Conservation (phyloP, 2,113 vertebrate genomes). For the Indicator indicator region DNA sequence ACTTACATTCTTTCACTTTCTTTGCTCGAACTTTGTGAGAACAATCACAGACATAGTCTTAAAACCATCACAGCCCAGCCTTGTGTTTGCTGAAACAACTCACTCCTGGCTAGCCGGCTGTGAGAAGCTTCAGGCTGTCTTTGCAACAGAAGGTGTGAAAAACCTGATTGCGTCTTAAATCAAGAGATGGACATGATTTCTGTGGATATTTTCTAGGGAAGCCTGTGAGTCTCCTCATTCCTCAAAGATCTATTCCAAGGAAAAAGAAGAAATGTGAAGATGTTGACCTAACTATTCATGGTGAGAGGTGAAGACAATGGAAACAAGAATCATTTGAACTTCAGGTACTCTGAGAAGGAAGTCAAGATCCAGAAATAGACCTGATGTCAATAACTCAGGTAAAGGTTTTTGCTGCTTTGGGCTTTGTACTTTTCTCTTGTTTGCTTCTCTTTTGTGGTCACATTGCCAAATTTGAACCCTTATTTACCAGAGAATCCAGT, state of each 20-base stretch:
- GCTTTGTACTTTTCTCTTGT: neutral
- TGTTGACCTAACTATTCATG: neutral
- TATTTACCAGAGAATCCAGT: neutral
- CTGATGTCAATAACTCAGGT: neutral
- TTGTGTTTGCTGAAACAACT: neutral
- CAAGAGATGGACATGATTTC: neutral
- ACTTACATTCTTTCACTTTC: too few relatives aligned
- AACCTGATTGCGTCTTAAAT: neutral
- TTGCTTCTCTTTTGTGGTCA: neutral
- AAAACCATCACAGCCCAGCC: neutral
- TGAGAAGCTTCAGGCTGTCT: neutral
- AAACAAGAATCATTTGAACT: neutral
- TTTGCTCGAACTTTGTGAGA: too few relatives aligned
- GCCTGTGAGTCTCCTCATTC: rapidly evolving
- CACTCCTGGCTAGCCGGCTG: neutral
- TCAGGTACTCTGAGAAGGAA: neutral
- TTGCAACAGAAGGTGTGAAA: neutral
- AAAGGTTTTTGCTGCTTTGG: neutral
- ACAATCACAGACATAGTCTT: too few relatives aligned
- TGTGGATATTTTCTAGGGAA: neutral
- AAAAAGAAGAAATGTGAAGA: neutral
- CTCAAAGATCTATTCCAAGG: neutral
- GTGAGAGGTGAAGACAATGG: neutral
- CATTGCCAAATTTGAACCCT: neutral
- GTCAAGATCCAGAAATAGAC: neutral